A percentile compares a stretch with the other conserved stretches of the same genome.
Evolutionary conservation across 2,888 invertebrate genomes (phyloP).

Genomic region (Leptinotarsa juncta): DNA sequence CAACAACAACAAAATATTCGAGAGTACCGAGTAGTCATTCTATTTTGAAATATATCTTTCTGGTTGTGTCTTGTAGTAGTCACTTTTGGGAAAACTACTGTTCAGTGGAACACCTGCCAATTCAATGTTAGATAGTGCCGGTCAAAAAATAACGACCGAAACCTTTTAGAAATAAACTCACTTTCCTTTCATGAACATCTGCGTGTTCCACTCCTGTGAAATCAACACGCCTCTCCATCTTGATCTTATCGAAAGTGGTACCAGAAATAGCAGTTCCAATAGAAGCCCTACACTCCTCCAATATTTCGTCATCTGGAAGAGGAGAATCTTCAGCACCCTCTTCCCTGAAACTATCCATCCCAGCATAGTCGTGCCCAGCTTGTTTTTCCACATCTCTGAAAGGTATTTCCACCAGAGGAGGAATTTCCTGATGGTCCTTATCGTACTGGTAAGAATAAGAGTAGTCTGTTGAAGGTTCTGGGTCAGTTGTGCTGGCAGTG

Average conservation of each 20-base stretch:
- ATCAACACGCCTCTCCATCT: constrained; percentile 35
- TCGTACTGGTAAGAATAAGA: constrained; percentile 62
- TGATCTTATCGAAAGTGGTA: background rate
- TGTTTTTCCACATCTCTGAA: constrained; percentile 61
- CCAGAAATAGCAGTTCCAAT: constrained; percentile 33
- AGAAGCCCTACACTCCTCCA: constrained; percentile 23
- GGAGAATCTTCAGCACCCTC: constrained; percentile 11
- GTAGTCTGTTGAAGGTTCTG: constrained; percentile 55
- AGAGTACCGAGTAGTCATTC: too few species aligned
- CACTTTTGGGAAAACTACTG: too few species aligned
- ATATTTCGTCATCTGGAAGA: background rate
- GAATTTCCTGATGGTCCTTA: constrained; percentile 47
- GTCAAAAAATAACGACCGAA: too few species aligned
- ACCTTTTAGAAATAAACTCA: background rate
- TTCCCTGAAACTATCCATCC: constrained; percentile 58
- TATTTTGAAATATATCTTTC: too few species aligned
- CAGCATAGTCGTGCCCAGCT: constrained; percentile 59
- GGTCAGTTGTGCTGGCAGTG: constrained; percentile 29
- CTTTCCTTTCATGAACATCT: constrained; percentile 19
- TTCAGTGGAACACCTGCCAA: too few species aligned
- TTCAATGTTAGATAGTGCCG: too few species aligned
- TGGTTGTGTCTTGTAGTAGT: too few species aligned
- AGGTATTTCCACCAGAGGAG: constrained; percentile 3
- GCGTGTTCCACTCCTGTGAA: constrained; percentile 31
- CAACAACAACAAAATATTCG: too few species aligned